Evolutionary conservation across 2,113 vertebrate species (phyloP).

Genomic region (Boulengeromyrus knoepffleri): DNA sequence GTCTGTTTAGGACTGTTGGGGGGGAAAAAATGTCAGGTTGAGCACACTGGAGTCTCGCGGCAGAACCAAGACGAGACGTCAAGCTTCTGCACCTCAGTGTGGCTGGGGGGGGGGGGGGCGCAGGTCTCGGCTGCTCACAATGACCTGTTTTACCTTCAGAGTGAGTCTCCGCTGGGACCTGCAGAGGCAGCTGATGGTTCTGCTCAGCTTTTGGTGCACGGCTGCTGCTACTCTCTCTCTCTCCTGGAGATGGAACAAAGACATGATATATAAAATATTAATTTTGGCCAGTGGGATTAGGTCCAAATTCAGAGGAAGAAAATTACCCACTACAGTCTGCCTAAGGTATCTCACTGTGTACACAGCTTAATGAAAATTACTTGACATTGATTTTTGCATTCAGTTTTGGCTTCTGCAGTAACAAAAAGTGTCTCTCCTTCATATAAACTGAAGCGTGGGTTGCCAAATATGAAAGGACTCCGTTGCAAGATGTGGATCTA

Average conservation of each 20-base stretch:
- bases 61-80: not conserved
- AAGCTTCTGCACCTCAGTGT: not conserved
- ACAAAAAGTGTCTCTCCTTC: not conserved
- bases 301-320: not conserved
- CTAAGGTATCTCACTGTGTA: not conserved
- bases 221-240: not conserved
- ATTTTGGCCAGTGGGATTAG: not conserved
- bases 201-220: not conserved
- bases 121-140: not conserved
- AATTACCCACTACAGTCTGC: not conserved
- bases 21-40: not conserved
- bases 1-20: not conserved
- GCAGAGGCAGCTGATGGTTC: not conserved
- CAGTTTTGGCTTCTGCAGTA: not conserved
- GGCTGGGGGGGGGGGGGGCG: not conserved
- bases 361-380: not conserved
- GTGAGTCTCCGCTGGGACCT: not conserved
- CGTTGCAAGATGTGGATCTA: not conserved
- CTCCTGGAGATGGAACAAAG: not conserved
- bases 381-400: not conserved
- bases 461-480: not conserved
- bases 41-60: not conserved
- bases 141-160: not conserved
- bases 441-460: not conserved
- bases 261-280: not conserved